Evolutionary conservation across 2,113 vertebrate species (phyloP), one percentile per base, ranked within the genome.

Genomic region (Xiphophorus maculatus): DNA sequence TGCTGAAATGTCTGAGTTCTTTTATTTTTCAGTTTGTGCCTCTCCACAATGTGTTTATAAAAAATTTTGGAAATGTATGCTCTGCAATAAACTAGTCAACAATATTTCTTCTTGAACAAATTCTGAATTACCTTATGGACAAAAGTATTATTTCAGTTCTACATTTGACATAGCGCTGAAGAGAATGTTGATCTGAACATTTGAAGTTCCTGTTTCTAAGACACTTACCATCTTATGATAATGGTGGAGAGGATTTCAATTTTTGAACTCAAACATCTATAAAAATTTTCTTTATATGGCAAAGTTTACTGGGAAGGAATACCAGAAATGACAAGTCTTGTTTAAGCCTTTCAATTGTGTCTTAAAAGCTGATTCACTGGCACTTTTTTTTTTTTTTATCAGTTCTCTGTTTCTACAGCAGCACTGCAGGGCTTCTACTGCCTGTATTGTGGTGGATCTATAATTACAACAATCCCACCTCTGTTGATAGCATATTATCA

Each of bases 401-500:
- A 61, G 73, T 79, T 87, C 70, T 28, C 65, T 71, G 85, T 85
- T 87, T 87, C 85, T 74, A 80, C 76, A 74, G 87, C 79, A 83
- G 87, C 79, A 75, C 76, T 33, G 28, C 75, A 42, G 71, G 71
- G 73, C 63, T 84, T 71, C 48, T 54, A 37, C 75, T 80, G 80
- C 79, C 51, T 87, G 76, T 82, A 78, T 91, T 87, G 86, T 86
- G 74, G 73, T 33, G 66, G 69, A 86, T 74, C 86, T 84, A 86
- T 91, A 91, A 90, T 92, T 90, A 90, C 80, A 87, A 86, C 76
- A 70, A 81, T 87, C 79, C 86, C 81, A 87, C 87, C 85, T 90
- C 86, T 78, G 89, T 86, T 86, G 81, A 89, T 78, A 85, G 69
- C 72, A 82, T 85, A 87, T 89, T 77, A 66, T 66, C 71, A 74